Evolutionary conservation across 2,888 invertebrate species (phyloP), one percentile per base, ranked within the genome.

Genomic region (Hydroisotoma schaefferi): DNA sequence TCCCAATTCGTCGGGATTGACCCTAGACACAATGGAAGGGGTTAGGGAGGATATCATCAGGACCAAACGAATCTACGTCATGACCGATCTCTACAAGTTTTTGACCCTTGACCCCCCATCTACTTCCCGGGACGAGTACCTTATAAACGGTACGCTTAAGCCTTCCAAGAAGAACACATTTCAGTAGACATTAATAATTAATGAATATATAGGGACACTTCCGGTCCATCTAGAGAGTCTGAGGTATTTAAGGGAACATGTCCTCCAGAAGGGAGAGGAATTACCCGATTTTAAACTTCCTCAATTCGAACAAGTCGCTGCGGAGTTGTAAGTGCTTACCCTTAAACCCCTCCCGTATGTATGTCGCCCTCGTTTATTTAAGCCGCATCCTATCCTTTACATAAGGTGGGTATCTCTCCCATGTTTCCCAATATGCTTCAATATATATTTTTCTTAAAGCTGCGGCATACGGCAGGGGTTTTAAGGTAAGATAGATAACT

Each of bases 61-160:
- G 22, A 15, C 23, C 26, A 59, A 57, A 20, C 59, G 59, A 28
- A 23, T 63, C 3, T 56, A 53, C 18, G 57, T 63, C 6, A 33
- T 59, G 27, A 29, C 47, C n/a, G 63, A 63, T 18, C 56, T 63
- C 38, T 63, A 55, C 29, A 46, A 59, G 40, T 55, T 63, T 44
- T 47, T 63, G 18, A 46, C 51, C 1, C 52, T 44, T 1, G 47
- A 56, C 12, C 55, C 59, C 5, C 27, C 28, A 49, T 15, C 6
- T 2, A 40, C 3, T 1, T 26, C 3, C 5, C 33, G 20, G 52
- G 55, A 25, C n/a, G 59, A 33, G 47, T 63, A 63, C 43, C 53
- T 63, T 20, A 27, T 44, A 8, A 43, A 58, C 23, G 62, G 62
- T 62, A 55, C 15, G 33, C 15, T 10, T 33, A 33, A 33, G 8